Base-by-base conservation (phyloP, 1,140 invertebrate genomes). In the Aporrectodea caliginosa region DNA sequence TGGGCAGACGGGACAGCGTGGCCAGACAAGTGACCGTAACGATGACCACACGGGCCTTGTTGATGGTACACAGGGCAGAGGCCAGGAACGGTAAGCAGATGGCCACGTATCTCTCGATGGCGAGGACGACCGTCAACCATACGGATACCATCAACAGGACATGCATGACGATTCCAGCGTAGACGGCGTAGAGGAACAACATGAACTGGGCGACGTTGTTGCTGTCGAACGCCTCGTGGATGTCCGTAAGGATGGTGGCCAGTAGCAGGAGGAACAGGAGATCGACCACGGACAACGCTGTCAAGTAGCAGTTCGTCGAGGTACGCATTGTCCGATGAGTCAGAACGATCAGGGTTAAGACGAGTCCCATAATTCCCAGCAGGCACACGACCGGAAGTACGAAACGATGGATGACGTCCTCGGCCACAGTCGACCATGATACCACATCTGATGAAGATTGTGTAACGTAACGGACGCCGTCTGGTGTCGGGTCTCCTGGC, bases 241-340 rank as follows among this genome's bases (percentile, higher is more conserved):
- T 76, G 29, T 83, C 83, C 2, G 85, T 68, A 12, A 84, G 77
- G n/a, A 76, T 81, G 0, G 79, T 78, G 0, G 84, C 81, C 34
- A 87, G 75, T 16, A 92, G 91, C 31, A 92, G 86, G 70, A 94
- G 88, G 85, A 93, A 93, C 32, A 93, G 87, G 73, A 93, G 88
- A 83, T 94, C 93, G 31, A 92, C 92, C 43, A 92, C 90, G 34
- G 93, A 92, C 80, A 94, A 84, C 0, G 93, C 92, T 75, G 92
- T 92, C 82, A 94, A 88, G 86, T 94, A 94, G 81, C 84, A 86
- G 87, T 93, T 93, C 69, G 93, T 94, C 33, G 93, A 93, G 79
- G 91, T 92, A 77, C 92, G 88, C 93, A 94, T 94, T 35, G 91
- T 90, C 82, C 92, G 90, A 74, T 92, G 89, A 80, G 92, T 93